Base-by-base conservation (phyloP, 2,888 invertebrate species). In the Criorhina ranunculi region DNA sequence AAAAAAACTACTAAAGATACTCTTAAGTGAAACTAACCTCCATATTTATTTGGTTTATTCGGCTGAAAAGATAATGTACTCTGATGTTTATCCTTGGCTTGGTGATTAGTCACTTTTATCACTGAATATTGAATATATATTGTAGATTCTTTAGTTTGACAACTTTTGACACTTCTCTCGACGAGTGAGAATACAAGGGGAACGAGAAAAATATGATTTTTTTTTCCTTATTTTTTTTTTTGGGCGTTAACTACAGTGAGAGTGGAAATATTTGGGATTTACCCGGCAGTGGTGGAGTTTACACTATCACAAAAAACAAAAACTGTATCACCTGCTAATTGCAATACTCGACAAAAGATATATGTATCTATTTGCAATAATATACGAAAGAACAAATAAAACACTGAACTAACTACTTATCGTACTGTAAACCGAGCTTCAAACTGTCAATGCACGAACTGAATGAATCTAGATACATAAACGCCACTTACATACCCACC, bases 391-490 rank as follows among this genome's bases (percentile, higher is more conserved):
- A 53, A 33, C 1, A 24, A 24, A 24, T 3, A 24, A 24, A 24
- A 72, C 53, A 51, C 60, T 69, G 35, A 72, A 64, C 77, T 51
- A 79, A 35, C 66, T 78, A 62, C 37, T 73, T 72, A 62, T 55
- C 57, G 67, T 37, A 80, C 51, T 64, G 57, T 70, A 85, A 85
- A 70, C 85, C 85, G 85, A 85, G 80, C 85, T 85, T 85, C 85
- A 53, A 85, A 70, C 85, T 85, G 85, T 85, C 85, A 85, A 70
- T 70, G 70, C 85, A 70, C 75, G 59, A 85, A 85, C 85, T 76
- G 80, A 85, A 66, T 85, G 80, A 64, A 85, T 75, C 69, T 85
- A 85, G 85, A 85, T 85, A 85, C 85, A 85, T 66, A 75, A 76
- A 83, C 62, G 62, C 83, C 73, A 70, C 49, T 75, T 64, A 69